Evolutionary conservation across 2,113 vertebrate species (phyloP).

Genomic region (Ptychochromis oligacanthus): DNA sequence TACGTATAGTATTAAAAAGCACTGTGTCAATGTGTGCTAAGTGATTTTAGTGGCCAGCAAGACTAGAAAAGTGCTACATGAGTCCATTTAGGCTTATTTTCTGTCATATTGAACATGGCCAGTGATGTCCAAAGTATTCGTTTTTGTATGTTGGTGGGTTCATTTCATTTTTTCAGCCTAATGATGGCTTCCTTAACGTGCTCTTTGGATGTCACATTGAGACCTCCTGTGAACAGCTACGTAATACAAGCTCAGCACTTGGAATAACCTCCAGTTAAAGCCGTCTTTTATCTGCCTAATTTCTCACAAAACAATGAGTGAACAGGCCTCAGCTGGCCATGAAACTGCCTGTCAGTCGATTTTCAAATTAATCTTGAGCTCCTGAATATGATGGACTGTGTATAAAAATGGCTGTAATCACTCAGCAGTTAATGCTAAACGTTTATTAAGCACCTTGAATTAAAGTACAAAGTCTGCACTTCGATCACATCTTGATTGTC

Average conservation of each 20-base stretch:
- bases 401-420: fast-evolving
- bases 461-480: neutral
- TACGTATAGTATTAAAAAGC: neutral
- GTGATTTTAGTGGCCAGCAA: neutral
- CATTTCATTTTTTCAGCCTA: neutral
- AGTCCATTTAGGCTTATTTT: neutral
- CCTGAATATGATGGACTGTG: neutral
- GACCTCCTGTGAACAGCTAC: too few species aligned
- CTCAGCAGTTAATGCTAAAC: neutral
- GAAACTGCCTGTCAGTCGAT: neutral
- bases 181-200: neutral
- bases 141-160: neutral
- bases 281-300: neutral
- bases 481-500: neutral
- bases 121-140: neutral
- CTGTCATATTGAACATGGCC: neutral
- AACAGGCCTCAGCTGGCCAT: neutral
- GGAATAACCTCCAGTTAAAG: neutral
- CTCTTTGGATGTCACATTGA: neutral
- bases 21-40: neutral
- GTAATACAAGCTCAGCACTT: neutral
- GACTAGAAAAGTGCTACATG: neutral
- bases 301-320: neutral
- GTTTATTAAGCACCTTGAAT: neutral
- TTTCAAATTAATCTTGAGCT: neutral